These are phyloP conservation scores for Epizoanthus ramosus DNA, from an alignment of 92 coral and sea anemone species.

Conservation along the genomic window DNA sequence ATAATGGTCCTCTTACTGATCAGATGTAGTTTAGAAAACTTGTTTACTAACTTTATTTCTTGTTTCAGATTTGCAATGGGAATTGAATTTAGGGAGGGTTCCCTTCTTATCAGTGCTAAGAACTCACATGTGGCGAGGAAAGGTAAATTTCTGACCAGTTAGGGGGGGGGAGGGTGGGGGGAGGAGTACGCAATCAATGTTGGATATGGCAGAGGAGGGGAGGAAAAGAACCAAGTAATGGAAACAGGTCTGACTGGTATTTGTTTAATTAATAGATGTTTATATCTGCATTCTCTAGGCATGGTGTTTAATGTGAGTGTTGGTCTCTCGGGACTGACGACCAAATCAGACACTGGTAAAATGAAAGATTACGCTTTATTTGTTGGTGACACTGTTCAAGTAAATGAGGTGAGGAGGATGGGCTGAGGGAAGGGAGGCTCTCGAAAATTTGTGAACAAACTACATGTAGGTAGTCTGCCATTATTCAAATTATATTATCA, in stretches of 20 bases:
- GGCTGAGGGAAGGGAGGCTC: not conserved
- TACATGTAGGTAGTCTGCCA: not conserved
- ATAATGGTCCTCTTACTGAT: too few relatives aligned
- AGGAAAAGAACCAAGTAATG: not conserved
- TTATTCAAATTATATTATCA: too few relatives aligned
- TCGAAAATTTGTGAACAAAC: not conserved
- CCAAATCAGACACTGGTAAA: slow-evolving; percentile 68
- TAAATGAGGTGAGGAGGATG: slow-evolving; percentile 73
- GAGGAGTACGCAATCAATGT: not conserved
- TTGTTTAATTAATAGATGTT: not conserved
- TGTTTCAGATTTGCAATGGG: slow-evolving; percentile 91
- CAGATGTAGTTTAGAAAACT: not conserved
- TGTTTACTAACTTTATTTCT: not conserved
- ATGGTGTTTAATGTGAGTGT: slow-evolving; percentile 97
- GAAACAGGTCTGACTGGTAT: too few relatives aligned
- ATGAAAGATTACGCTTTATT: slow-evolving; percentile 87
- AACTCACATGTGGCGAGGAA: slow-evolving; percentile 87
- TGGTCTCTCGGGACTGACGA: slow-evolving; percentile 92
- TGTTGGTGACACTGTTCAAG: slow-evolving; percentile 93
- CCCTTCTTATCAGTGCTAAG: slow-evolving; percentile 83
- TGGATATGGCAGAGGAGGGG: not conserved
- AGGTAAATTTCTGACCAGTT: slow-evolving; percentile 54
- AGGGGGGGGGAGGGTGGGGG: too few relatives aligned
- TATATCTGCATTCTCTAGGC: slow-evolving; percentile 53
- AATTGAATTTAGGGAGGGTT: slow-evolving; percentile 96